These are phyloP conservation scores for Collichthys lucidus DNA, from an alignment of 2,113 vertebrate genomes.

Conservation along the genomic window DNA sequence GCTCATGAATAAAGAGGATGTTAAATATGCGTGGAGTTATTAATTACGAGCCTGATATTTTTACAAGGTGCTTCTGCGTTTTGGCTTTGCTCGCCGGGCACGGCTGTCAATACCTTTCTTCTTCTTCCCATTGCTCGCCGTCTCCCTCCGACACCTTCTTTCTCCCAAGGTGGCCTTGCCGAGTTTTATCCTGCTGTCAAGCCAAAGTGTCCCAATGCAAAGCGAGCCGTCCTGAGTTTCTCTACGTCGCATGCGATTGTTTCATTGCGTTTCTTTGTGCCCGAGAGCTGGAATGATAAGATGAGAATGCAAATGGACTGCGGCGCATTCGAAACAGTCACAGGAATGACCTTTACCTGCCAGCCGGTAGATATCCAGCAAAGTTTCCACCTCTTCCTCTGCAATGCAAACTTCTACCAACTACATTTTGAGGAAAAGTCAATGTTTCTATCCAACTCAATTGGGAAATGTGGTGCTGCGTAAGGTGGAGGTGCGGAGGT, in stretches of 20 bases:
- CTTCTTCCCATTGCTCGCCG: not conserved
- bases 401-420: too few relatives aligned
- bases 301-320: slow-evolving; percentile 29
- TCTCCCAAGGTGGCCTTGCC: slow-evolving; percentile 17
- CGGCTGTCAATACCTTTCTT: slow-evolving; percentile 40
- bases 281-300: slow-evolving; percentile 26
- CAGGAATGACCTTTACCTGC: slow-evolving; percentile 32
- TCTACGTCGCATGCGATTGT: slow-evolving; percentile 15
- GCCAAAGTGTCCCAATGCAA: slow-evolving; percentile 2
- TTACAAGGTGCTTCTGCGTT: slow-evolving; percentile 69
- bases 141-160: slow-evolving; percentile 14
- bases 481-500: not conserved
- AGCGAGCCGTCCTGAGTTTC: not conserved
- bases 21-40: slow-evolving; percentile 78
- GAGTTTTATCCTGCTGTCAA: not conserved
- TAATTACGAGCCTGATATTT: slow-evolving; percentile 75
- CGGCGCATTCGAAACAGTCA: slow-evolving; percentile 31
- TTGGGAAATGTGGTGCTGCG: not conserved
- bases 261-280: slow-evolving; percentile 33
- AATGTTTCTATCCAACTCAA: not conserved
- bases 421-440: not conserved
- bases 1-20: slow-evolving; percentile 81
- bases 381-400: slow-evolving; percentile 4
- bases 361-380: not conserved
- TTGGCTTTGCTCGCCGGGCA: slow-evolving; percentile 44